Percentiles rank a stretch among this genome's conserved stretches.
Evolutionary conservation across 1,140 invertebrate species (phyloP).

Genomic region (Aleiodes sp.): DNA sequence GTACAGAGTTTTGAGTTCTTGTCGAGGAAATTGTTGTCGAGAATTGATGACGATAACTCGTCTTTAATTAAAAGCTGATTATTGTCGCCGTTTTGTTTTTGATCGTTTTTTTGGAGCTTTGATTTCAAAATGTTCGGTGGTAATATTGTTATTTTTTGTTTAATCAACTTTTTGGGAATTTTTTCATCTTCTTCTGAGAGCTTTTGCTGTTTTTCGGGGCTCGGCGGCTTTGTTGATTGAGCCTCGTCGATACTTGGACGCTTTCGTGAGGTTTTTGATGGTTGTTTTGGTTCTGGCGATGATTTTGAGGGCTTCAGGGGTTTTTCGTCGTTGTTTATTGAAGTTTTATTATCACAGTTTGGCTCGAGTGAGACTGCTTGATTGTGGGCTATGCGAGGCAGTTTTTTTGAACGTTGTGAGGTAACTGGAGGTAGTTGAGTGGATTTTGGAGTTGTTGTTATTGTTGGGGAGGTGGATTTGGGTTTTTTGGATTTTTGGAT

Average conservation of each 20-base stretch:
- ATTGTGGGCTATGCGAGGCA: conserved; percentile 48
- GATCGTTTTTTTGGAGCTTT: neutral
- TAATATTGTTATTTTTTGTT: conserved; percentile 50
- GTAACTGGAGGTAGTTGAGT: conserved; percentile 23
- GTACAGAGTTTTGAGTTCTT: conserved; percentile 68
- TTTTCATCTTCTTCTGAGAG: conserved; percentile 35
- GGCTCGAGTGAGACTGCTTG: conserved; percentile 54
- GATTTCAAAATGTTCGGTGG: conserved; percentile 47
- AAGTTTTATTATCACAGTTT: conserved; percentile 63
- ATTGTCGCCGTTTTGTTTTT: conserved; percentile 27
- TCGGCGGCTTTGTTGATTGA: conserved; percentile 44
- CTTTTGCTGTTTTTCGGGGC: conserved; percentile 61
- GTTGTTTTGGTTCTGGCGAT: neutral
- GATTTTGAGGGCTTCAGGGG: conserved; percentile 37
- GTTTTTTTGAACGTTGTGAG: conserved; percentile 44
- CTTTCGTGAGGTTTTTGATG: conserved; percentile 57
- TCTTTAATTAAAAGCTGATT: conserved; percentile 45
- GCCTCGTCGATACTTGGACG: conserved; percentile 51
- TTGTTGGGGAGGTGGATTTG: neutral
- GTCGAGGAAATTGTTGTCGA: conserved; percentile 33
- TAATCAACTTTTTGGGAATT: conserved; percentile 25
- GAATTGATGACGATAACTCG: too few relatives aligned
- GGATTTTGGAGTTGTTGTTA: conserved; percentile 25
- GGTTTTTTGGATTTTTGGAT: conserved; percentile 41
- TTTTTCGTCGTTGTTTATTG: conserved; percentile 50